Conservation (phyloP, 2,113 vertebrate species). For the Holacanthus passer region DNA sequence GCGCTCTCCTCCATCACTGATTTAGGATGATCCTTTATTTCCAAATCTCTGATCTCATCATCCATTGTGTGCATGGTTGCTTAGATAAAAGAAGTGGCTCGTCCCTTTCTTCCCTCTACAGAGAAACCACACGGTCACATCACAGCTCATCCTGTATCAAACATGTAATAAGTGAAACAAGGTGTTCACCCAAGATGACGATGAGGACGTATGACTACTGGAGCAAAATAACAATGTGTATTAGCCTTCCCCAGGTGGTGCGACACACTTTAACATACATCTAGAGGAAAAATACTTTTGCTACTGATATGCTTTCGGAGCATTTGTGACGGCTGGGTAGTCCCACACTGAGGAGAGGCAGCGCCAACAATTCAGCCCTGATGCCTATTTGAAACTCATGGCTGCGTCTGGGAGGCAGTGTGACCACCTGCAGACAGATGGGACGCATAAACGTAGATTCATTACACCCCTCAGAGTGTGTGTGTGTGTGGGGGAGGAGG, state of each 20-base stretch:
- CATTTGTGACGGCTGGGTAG: conserved; percentile 62
- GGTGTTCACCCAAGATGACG: conserved; percentile 22
- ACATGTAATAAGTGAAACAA: conserved; percentile 39
- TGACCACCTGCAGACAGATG: conserved; percentile 81
- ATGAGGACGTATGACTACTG: conserved; percentile 31
- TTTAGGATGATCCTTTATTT: neutral
- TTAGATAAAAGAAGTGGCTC: neutral
- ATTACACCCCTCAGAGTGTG: conserved; percentile 47
- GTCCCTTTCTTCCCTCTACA: neutral
- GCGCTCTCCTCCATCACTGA: neutral
- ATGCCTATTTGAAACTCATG: conserved; percentile 74
- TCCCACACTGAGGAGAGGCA: conserved; percentile 47
- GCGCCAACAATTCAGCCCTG: conserved; percentile 36
- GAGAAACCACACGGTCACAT: neutral
- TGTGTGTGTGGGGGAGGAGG: conserved; percentile 20
- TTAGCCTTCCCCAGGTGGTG: conserved; percentile 50
- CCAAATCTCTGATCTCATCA: neutral
- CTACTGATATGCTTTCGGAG: conserved; percentile 40
- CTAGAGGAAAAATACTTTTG: conserved; percentile 49
- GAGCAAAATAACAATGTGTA: conserved; percentile 45
- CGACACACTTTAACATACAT: conserved; percentile 58
- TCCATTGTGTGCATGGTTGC: neutral
- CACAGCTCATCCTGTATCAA: conserved; percentile 6
- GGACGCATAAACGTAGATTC: conserved; percentile 71
- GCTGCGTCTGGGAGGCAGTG: conserved; percentile 65